phyloP scores from a whole-genome alignment of 2,113 vertebrate species.

The Dasyurus viverrinus region DNA sequence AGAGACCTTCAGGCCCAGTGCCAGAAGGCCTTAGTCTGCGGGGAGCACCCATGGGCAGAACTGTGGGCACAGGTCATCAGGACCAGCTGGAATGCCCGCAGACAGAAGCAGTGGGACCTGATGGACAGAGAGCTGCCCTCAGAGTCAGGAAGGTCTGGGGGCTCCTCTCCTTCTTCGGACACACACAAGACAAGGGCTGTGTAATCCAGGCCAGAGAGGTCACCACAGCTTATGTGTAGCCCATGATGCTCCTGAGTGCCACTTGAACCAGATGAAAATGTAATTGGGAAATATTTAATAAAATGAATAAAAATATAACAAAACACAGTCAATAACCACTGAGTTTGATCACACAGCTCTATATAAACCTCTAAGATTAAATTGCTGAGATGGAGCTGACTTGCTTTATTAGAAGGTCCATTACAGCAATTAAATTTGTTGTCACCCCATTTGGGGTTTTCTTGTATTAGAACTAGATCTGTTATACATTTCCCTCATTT shows the following conservation, averaged over 20 bases:
- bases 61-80: neutral
- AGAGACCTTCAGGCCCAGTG: neutral
- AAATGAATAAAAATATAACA: neutral
- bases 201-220: neutral
- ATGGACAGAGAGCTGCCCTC: neutral
- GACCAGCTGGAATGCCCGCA: neutral
- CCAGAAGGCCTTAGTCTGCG: neutral
- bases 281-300: neutral
- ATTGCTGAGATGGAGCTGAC: neutral
- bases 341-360: neutral
- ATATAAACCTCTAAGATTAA: neutral
- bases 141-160: neutral
- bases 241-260: neutral
- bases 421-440: neutral
- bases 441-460: neutral
- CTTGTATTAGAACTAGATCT: neutral
- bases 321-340: neutral
- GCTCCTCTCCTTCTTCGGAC: neutral
- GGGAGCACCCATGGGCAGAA: neutral
- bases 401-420: neutral
- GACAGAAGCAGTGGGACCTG: neutral
- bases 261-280: neutral
- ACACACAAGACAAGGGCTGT: neutral
- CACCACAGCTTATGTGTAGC: neutral
- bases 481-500: neutral